These are phyloP conservation scores for Epizoanthus scotinus DNA, from an alignment of 92 coral and sea anemone species.

Conservation along the genomic window DNA sequence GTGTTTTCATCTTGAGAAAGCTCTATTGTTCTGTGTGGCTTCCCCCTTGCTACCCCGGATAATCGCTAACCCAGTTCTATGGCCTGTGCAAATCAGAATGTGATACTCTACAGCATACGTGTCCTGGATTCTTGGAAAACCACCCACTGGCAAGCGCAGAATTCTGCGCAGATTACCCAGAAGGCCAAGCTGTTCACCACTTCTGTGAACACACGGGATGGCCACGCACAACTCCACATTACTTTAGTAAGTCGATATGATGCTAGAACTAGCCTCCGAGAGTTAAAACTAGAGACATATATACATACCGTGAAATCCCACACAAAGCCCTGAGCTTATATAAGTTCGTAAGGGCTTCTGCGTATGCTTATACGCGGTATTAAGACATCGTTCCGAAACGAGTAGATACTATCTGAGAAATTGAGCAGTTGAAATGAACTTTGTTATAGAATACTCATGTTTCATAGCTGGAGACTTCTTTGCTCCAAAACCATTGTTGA, in stretches of 20 bases:
- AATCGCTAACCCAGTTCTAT: conserved; percentile 18
- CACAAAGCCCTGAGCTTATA: no score
- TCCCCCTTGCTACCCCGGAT: conserved; percentile 30
- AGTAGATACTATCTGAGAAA: no score
- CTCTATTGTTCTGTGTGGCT: conserved; percentile 4
- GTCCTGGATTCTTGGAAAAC: conserved; percentile 16
- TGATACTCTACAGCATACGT: background rate
- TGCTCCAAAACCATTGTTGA: no score
- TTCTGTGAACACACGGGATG: conserved; percentile 27
- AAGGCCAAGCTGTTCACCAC: background rate
- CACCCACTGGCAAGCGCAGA: conserved; percentile 8
- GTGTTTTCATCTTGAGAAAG: conserved; percentile 4
- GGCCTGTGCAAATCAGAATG: conserved; percentile 28
- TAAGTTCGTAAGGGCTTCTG: no score
- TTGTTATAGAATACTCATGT: no score
- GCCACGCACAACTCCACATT: conserved; percentile 2
- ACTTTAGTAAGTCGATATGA: conserved; percentile 1
- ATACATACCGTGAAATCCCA: no score
- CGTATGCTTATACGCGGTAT: no score
- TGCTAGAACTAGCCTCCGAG: no score
- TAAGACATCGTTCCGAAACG: no score
- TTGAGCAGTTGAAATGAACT: no score
- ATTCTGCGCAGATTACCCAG: background rate
- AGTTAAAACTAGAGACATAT: no score
- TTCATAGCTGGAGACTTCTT: no score